Evolutionary conservation across 1,140 invertebrate genomes (phyloP), one percentile per base, ranked within the genome.

Genomic region (Drosophila orena): DNA sequence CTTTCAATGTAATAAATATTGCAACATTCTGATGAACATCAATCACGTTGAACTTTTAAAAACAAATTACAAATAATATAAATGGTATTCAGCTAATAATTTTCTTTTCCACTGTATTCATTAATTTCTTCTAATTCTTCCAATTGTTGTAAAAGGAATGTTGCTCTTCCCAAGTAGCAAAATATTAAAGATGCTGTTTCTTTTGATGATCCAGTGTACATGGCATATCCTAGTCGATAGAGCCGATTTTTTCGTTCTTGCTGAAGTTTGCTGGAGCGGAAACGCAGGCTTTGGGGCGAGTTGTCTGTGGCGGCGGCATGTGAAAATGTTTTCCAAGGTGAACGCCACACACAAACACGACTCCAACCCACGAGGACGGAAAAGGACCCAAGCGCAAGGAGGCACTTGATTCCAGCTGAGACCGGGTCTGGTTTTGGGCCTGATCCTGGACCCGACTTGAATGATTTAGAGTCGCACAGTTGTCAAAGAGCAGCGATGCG

Each of bases 401-500:
- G 47, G 71, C 78, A 77, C 37, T 68, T 61, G 79, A 77, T 78
- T 83, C 73, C 78, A 86, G 75, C 81, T 78, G 79, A 71, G 81
- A 40, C 58, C 49, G 49, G 49, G 49, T 20, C 49, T 49, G 49
- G 49, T 15, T 52, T n/a, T 46, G 47, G 57, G 40, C 43, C 50
- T 42, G 44, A 59, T 57, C 53, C 52, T 46, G 40, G 52, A 27
- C 68, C 15, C 56, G 40, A 84, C 80, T 84, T 89, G 84, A 89
- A 90, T 90, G 85, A 90, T 90, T 90, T 90, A 90, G 75, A 70
- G 58, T 57, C 76, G 75, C 74, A 90, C 80, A 90, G 81, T 90
- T 85, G 85, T 90, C 85, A 90, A 90, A 90, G 85, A 90, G 85
- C 85, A 90, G 77, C 80, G 85, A 90, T 90, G 85, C 85, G 85